A percentile compares a stretch with the other conserved stretches of the same genome.
phyloP scores from a whole-genome alignment of 2,113 vertebrate genomes.

The Acanthisitta chloris region DNA sequence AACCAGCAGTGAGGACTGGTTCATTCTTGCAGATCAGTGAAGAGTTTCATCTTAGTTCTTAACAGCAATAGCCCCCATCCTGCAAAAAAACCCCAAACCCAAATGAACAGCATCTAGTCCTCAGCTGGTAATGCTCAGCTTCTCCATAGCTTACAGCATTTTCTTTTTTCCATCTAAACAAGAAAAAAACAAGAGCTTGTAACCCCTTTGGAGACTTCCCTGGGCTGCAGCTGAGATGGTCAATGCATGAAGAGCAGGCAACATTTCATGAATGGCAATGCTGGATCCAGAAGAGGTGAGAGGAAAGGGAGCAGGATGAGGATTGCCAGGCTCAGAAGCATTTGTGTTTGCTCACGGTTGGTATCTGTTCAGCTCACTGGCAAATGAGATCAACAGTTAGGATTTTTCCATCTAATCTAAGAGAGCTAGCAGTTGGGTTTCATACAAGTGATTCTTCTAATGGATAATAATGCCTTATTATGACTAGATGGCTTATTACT shows the following conservation, averaged over 20 bases:
- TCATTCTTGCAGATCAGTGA: neutral
- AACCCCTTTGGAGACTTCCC: neutral
- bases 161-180: neutral
- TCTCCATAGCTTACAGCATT: neutral
- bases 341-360: neutral
- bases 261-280: neutral
- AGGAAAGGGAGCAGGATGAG: neutral
- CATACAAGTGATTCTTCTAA: slow-evolving; percentile 40
- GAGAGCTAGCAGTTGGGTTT: slow-evolving; percentile 6
- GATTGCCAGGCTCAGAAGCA: neutral
- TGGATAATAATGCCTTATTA: slow-evolving; percentile 25
- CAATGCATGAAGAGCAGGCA: neutral
- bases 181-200: neutral
- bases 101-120: neutral
- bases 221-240: neutral
- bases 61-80: neutral
- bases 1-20: neutral
- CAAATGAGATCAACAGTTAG: neutral
- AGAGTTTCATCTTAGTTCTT: neutral
- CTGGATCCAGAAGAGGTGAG: neutral
- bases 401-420: neutral
- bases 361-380: neutral
- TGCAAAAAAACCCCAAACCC: neutral
- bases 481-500: slow-evolving; percentile 6
- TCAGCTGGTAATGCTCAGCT: neutral